A percentile compares a stretch with the other conserved stretches of the same genome.
Conservation (phyloP, 2,888 invertebrate genomes). For the Apotomis capreana region DNA sequence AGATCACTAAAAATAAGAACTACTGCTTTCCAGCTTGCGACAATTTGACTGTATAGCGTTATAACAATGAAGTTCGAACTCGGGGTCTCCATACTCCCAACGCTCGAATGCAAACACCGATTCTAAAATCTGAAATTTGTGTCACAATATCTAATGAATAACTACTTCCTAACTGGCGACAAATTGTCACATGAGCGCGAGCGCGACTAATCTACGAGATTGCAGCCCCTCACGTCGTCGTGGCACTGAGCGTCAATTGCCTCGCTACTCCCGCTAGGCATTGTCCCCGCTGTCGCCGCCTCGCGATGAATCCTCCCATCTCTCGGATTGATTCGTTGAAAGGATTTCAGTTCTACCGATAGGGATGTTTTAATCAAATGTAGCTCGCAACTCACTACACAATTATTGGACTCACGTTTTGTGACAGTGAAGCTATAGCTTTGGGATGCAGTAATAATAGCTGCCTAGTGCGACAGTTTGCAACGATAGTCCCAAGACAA, state of each 20-base stretch:
- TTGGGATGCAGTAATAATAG: not conserved
- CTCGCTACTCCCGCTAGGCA: constrained; percentile 24
- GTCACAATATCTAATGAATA: too few species aligned
- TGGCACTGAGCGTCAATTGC: constrained; percentile 21
- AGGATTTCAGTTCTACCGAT: constrained; percentile 34
- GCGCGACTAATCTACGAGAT: constrained; percentile 21
- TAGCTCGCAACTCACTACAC: constrained; percentile 14
- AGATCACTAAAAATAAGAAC: too few species aligned
- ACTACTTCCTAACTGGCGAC: constrained; percentile 1
- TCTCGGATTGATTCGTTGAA: constrained; percentile 32
- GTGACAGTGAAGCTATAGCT: not conserved
- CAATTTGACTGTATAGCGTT: too few species aligned
- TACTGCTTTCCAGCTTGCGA: too few species aligned
- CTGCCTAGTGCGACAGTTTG: constrained; percentile 19
- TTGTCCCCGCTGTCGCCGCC: constrained; percentile 14
- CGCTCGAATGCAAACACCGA: too few species aligned
- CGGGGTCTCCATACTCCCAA: too few species aligned
- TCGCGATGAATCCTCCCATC: constrained; percentile 21
- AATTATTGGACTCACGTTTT: constrained; percentile 2
- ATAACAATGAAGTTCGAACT: too few species aligned
- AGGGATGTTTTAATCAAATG: constrained; percentile 19
- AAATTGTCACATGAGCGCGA: constrained; percentile 13
- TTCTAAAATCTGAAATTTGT: too few species aligned
- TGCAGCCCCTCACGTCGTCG: constrained; percentile 11
- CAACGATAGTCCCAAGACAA: constrained; percentile 19